Conservation (phyloP, 2,113 vertebrate genomes). For the Taxidea taxus region DNA sequence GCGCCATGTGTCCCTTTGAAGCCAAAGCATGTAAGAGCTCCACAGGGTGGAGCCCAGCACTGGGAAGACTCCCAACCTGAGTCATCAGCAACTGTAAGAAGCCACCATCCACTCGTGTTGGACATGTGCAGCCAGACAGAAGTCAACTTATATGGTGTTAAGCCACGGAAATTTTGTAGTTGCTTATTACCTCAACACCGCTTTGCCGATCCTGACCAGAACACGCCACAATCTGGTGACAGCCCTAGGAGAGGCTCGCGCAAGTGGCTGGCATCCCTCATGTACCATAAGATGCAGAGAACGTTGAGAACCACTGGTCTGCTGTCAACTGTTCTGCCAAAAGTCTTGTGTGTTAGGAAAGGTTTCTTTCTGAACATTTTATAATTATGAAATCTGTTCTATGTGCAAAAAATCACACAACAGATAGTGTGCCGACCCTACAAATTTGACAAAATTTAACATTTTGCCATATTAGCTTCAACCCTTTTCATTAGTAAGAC, state of each 20-base stretch:
- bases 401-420: not conserved
- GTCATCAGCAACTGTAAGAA: not conserved
- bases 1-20: not conserved
- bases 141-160: not conserved
- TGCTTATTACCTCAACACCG: not conserved
- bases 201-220: not conserved
- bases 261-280: no score
- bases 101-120: not conserved
- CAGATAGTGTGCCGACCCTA: not conserved
- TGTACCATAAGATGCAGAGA: accelerated
- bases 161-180: not conserved
- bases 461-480: not conserved
- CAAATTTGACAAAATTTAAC: not conserved
- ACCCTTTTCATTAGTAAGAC: not conserved
- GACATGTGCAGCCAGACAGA: not conserved
- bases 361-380: not conserved
- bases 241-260: no score
- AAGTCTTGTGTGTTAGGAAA: not conserved
- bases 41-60: not conserved
- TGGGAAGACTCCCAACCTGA: not conserved
- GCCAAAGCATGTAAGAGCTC: not conserved
- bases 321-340: not conserved
- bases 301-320: not conserved
- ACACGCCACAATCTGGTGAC: accelerated
- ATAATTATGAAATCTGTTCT: not conserved